Evolutionary conservation across 2,113 vertebrate species (phyloP).

Genomic region (Ovis aries): ARS-UI_Ramb_v3.0 NC_056054.1:41712001-41712500

Average conservation of each 20-base stretch:
- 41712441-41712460: not conserved
- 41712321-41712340: not conserved
- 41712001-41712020: not conserved
- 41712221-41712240: not conserved
- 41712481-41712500: not conserved
- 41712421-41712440: not conserved
- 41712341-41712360: not conserved
- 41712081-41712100: not conserved
- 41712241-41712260: not conserved
- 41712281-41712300: not conserved
- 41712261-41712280: not conserved
- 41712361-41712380: not conserved
- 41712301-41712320: accelerated
- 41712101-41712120: not conserved
- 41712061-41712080: not conserved
- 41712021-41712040: not conserved
- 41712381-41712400: not conserved
- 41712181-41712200: not conserved
- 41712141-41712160: not conserved
- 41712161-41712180: not conserved
- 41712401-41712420: not conserved
- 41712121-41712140: not conserved
- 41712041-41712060: not conserved
- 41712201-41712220: not conserved
- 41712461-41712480: not conserved